Base-by-base conservation (phyloP, 2,888 invertebrate species). In the Limnephilus rhombicus region DNA sequence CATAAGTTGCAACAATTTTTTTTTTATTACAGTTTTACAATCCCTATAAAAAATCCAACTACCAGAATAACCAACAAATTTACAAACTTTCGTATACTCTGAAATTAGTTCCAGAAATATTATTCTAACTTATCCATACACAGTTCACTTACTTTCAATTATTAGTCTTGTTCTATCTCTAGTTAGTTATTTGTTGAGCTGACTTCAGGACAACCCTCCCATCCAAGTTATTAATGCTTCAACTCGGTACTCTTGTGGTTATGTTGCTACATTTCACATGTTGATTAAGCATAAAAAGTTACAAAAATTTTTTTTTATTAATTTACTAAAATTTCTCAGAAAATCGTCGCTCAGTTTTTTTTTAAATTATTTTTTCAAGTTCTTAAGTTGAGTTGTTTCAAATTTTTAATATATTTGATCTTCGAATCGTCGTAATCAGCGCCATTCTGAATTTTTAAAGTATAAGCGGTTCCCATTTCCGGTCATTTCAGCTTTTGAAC, bases 1-100 rank as follows among this genome's bases (percentile, higher is more conserved):
- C 92, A 92, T 92, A 92, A 92, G 92, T 92, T 91, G 82, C 90
- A 92, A 92, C 92, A 92, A 88, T 91, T 90, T 90, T 92, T 68
- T 53, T n/a, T 68, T 68, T 24, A 91, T 89, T 89, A 92, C 92
- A 92, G 45, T 91, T 91, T 90, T 88, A 92, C 85, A 91, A 29
- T 91, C 45, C 45, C 53, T 34, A n/a, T 80, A 81, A 82, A 34
- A 82, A 87, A 29, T 89, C 85, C 91, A 89, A 49, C 49, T 89
- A 88, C 83, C 85, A 41, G 31, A 90, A 92, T 92, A 87, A 93
- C 91, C 91, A 93, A 93, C 92, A 93, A 93, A 93, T 93, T 93
- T 92, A 93, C 93, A 93, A 92, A 89, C 29, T 24, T 68, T 68
- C 68, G 68, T 68, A 68, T 68, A 68, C 68, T 68, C 68, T 68